phyloP scores from a whole-genome alignment of 92 coral and sea anemone species.

The Palythoa grandis region DNA sequence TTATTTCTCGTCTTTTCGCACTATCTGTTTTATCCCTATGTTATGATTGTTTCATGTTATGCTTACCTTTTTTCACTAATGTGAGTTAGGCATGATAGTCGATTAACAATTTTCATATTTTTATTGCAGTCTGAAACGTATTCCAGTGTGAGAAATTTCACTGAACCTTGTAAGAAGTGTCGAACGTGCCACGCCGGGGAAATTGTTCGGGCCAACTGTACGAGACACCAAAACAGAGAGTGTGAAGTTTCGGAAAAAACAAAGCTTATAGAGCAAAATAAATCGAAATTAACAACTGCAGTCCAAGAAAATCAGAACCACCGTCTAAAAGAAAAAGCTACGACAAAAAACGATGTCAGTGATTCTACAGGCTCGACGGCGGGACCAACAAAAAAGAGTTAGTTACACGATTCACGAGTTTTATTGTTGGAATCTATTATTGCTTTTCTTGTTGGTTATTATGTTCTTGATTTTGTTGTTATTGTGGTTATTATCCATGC shows the following conservation, averaged over 20 bases:
- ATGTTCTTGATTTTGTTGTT: too few species aligned
- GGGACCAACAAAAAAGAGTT: background rate
- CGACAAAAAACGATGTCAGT: background rate
- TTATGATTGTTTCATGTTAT: too few species aligned
- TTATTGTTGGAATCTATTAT: background rate
- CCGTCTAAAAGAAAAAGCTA: background rate
- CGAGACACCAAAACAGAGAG: conserved; percentile 42
- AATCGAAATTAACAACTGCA: background rate
- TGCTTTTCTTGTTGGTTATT: background rate
- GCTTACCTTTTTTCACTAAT: too few species aligned
- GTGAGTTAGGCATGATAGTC: background rate
- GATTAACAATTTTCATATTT: background rate
- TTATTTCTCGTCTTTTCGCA: too few species aligned
- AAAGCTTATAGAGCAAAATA: background rate
- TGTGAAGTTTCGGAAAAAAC: conserved; percentile 35
- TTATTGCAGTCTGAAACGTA: background rate
- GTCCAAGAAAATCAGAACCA: background rate
- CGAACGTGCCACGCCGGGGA: conserved; percentile 8
- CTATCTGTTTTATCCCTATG: too few species aligned
- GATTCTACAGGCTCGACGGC: background rate
- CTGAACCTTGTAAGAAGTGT: background rate
- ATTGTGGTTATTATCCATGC: too few species aligned
- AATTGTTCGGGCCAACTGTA: conserved; percentile 24
- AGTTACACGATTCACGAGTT: background rate
- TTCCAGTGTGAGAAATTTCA: background rate